These are phyloP conservation scores for Daktulosphaira vitifoliae DNA, from an alignment of 1,140 invertebrate genomes.

Conservation along the genomic window DNA sequence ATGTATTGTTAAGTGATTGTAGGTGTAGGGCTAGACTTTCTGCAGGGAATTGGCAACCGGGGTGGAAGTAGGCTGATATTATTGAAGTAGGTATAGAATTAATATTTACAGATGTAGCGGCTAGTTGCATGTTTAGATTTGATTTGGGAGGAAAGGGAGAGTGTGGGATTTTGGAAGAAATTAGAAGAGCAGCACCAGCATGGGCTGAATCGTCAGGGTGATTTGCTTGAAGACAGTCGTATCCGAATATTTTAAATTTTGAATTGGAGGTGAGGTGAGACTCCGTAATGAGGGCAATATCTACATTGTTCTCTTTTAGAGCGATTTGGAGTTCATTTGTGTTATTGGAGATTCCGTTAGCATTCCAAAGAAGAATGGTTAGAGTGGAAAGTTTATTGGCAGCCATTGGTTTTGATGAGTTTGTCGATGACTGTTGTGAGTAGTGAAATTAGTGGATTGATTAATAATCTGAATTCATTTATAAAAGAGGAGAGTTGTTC, in stretches of 20 bases:
- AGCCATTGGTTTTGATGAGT: slow-evolving; percentile 29
- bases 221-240: not conserved
- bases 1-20: slow-evolving; percentile 39
- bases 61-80: slow-evolving; percentile 41
- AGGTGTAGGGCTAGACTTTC: not conserved
- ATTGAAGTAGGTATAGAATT: slow-evolving; percentile 3
- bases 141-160: too few relatives aligned
- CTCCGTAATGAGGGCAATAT: not conserved
- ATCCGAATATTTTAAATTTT: not conserved
- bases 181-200: not conserved
- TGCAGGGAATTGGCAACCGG: slow-evolving; percentile 13
- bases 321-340: not conserved
- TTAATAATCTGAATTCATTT: too few relatives aligned
- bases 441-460: not conserved
- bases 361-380: not conserved
- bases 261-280: not conserved
- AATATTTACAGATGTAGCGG: slow-evolving; percentile 5
- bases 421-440: not conserved
- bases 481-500: not conserved
- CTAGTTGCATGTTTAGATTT: not conserved
- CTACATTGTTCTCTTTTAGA: not conserved
- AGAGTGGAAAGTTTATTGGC: slow-evolving; percentile 35
- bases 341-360: not conserved
- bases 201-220: not conserved
- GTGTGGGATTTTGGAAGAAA: too few relatives aligned